Evolutionary conservation across 2,113 vertebrate genomes (phyloP), one percentile per base, ranked within the genome.

Genomic region (Nothoprocta perdicaria): DNA sequence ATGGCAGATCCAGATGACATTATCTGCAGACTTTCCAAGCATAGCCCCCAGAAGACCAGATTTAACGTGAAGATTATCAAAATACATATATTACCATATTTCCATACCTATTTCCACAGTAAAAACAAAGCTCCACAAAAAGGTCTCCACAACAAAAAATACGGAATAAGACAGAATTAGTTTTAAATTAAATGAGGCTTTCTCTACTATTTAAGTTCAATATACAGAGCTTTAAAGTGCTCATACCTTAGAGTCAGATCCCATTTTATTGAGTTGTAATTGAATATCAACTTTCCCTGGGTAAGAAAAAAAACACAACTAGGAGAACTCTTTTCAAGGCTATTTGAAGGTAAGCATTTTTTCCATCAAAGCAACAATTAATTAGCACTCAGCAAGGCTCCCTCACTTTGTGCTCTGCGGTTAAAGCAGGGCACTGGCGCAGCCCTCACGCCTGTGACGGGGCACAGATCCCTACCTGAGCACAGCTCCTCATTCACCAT

Each of bases 321-420:
- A 17, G 24, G 22, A 75, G 66, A 93, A 88, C 68, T 95, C 76
- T 93, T 85, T 73, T 88, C 65, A 90, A 95, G 94, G 93, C 85
- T 92, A 62, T 76, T 29, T 80, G 83, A 95, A 93, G 89, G 93
- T 96, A 96, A 80, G 60, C 90, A 60, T 93, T 86, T 65, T 93
- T 93, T 80, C 66, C 89, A 92, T 94, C 84, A 94, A 96, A 95
- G 95, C 86, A 91, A 83, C 75, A 86, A 92, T 94, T 93, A 95
- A 96, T 95, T 95, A 95, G 92, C 88, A 85, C 93, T 94, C 92
- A 95, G 92, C 87, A 95, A 92, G 89, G 84, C 72, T 94, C 85
- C 67, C 71, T 75, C 41, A 27, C 40, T 88, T 46, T 80, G 5
- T 5, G 45, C 87, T 84, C 84, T 68, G 89, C 90, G 72, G 45